Base-by-base conservation (phyloP, 2,113 vertebrate genomes). In the Chlorodrepanis virens region DNA sequence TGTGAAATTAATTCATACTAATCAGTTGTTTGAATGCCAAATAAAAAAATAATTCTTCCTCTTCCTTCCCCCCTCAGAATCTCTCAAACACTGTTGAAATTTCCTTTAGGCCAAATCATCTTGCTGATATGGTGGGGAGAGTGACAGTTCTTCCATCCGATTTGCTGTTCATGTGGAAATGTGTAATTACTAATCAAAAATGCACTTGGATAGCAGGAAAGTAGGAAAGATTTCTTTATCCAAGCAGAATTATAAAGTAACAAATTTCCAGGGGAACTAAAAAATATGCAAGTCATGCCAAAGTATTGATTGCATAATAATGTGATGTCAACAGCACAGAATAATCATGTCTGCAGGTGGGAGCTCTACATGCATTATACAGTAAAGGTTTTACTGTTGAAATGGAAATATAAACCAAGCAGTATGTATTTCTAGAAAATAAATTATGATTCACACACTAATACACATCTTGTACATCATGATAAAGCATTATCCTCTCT, bases 251-350 rank as follows among this genome's bases (percentile, higher is more conserved):
- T 89, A 75, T n/a, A 84, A 94, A 70, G 65, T 35, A 94, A 28
- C 33, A 84, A 35, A 92, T 89, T 94, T 96, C 70, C 83, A 85
- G 71, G 81, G 54, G 37, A 96, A 81, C 42, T 75, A 42, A 89
- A 88, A 94, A 85, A 88, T 69, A 93, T 95, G 75, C 87, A 89
- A 93, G 84, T 87, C 91, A 82, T 95, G 91, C 56, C 50, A 89
- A 90, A 87, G 70, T 92, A 96, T 93, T 83, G 93, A 95, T 83
- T 92, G 84, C 72, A 88, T 72, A 93, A 82, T 61, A 81, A 93
- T 81, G 87, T 83, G 80, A 86, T 93, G 78, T 80, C 82, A 87
- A 94, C 84, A 86, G 75, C 2, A 0, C 71, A 90, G 90, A 96
- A 93, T 74, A 96, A 95, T 95, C 87, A 74, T 52, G 54, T 80